Conservation (phyloP, 2,113 vertebrate genomes). For the Hoplias malabaricus region DNA sequence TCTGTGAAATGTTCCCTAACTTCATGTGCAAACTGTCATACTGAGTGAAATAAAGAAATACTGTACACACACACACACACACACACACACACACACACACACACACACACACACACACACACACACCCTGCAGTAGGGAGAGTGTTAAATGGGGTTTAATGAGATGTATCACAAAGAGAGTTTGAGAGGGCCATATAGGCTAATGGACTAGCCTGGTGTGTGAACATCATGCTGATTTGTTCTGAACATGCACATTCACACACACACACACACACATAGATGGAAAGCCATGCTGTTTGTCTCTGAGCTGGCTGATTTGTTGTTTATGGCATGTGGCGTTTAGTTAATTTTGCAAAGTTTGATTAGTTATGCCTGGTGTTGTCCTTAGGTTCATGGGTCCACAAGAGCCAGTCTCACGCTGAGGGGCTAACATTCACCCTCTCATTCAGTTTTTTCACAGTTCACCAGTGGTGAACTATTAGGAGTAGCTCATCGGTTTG, state of each 20-base stretch:
- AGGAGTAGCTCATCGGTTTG: no score
- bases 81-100: neutral
- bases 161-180: constrained; percentile 33
- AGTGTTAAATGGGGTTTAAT: constrained; percentile 48
- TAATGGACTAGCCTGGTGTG: constrained; percentile 47
- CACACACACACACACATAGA: constrained; percentile 28
- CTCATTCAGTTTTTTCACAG: neutral
- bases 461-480: no score
- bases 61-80: constrained; percentile 7
- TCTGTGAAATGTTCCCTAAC: neutral
- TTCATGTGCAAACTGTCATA: neutral
- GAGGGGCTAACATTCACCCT: neutral
- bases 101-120: neutral
- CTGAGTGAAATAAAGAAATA: neutral
- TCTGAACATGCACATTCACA: constrained; percentile 14
- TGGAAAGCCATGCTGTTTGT: constrained; percentile 28
- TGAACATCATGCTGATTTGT: constrained; percentile 37
- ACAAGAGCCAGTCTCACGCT: constrained; percentile 12
- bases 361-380: constrained; percentile 18
- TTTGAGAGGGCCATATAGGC: constrained; percentile 25
- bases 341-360: constrained; percentile 8
- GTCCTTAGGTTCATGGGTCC: neutral
- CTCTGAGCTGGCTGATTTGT: constrained; percentile 43
- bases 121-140: constrained; percentile 23
- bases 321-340: constrained; percentile 39